These are phyloP conservation scores for Chiloscyllium punctatum DNA, from an alignment of 2,797 vertebrate genomes.

Conservation along the genomic window DNA sequence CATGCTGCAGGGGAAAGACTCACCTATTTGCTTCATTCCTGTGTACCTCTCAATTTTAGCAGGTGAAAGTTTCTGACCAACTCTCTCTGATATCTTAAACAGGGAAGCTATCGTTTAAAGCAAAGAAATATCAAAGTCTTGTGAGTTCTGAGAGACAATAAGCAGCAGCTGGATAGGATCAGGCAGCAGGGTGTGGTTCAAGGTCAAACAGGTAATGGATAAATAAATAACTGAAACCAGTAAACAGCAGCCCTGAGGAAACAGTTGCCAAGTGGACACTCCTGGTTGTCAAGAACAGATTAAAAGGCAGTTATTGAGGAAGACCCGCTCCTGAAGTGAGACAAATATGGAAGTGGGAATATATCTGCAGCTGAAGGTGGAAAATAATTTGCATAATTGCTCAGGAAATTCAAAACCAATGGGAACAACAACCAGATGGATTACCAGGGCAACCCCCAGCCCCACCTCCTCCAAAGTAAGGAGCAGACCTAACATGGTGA, in stretches of 20 bases:
- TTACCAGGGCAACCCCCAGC: not conserved
- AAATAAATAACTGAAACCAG: not conserved
- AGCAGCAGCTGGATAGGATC: not conserved
- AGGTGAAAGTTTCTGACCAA: not conserved
- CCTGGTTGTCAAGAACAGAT: not conserved
- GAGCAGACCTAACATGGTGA: not conserved
- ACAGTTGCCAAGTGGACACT: too few species aligned
- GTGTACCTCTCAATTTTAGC: not conserved
- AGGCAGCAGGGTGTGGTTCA: not conserved
- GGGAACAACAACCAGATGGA: not conserved
- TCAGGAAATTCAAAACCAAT: not conserved
- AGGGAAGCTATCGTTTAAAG: not conserved
- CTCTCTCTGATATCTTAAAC: not conserved
- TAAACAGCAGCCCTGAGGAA: conserved; percentile 7
- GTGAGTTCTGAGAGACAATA: not conserved
- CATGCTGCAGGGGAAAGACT: not conserved
- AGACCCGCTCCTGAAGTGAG: too few species aligned
- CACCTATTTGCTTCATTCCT: not conserved
- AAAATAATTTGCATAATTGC: not conserved
- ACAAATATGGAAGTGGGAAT: not conserved
- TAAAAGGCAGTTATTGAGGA: not conserved
- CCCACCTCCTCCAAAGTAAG: not conserved
- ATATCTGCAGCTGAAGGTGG: not conserved
- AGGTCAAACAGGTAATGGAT: not conserved
- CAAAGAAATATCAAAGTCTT: not conserved